phyloP scores from a whole-genome alignment of 2,113 vertebrate species.

The Pavo muticus region DNA sequence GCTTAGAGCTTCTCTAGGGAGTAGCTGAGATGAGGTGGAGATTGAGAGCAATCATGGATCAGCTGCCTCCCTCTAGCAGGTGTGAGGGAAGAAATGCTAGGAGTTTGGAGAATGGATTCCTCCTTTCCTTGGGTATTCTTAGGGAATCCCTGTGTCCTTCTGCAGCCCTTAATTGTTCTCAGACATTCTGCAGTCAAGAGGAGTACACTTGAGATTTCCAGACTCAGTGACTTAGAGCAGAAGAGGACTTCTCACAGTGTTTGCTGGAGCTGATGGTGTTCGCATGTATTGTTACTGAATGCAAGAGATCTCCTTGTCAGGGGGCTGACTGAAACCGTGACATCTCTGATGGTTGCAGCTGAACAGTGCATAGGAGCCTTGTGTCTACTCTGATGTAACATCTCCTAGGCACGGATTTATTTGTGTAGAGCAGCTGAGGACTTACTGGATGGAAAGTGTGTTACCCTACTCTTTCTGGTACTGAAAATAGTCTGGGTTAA shows the following conservation, averaged over 20 bases:
- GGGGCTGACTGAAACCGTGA: background rate
- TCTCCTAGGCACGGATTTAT: background rate
- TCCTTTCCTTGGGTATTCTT: background rate
- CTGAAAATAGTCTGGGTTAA: background rate
- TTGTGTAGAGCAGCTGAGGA: background rate
- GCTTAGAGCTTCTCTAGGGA: background rate
- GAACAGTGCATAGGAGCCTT: background rate
- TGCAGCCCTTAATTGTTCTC: background rate
- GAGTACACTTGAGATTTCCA: background rate
- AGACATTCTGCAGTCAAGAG: background rate
- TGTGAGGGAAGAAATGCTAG: background rate
- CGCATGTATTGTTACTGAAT: accelerated
- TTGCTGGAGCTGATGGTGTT: background rate
- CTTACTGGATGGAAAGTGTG: background rate
- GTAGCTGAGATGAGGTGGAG: background rate
- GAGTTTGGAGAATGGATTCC: background rate
- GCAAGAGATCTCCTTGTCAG: background rate
- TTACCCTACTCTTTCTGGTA: background rate
- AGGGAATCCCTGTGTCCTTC: background rate
- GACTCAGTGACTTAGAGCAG: background rate
- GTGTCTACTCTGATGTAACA: background rate
- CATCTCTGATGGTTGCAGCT: background rate
- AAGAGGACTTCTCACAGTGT: background rate
- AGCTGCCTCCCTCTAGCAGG: background rate
- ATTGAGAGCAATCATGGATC: background rate